Evolutionary conservation across 1,140 invertebrate genomes (phyloP).

Genomic region (Drosophila rhopaloa): DNA sequence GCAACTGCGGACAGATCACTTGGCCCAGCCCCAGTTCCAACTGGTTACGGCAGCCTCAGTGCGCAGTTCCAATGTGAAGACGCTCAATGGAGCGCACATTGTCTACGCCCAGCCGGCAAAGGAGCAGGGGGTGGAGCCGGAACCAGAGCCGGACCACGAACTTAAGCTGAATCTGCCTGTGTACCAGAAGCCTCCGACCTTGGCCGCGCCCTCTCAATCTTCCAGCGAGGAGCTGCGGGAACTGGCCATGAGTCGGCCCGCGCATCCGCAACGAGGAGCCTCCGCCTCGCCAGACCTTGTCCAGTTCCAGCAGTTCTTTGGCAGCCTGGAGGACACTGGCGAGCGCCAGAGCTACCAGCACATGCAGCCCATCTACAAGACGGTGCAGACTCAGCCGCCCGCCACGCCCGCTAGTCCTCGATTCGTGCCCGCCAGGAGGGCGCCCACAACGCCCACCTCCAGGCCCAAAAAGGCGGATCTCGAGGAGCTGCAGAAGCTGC

Average conservation of each 20-base stretch:
- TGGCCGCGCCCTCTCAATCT: conserved; percentile 7
- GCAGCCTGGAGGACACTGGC: conserved; percentile 61
- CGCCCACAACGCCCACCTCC: conserved; percentile 4
- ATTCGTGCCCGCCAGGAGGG: conserved; percentile 12
- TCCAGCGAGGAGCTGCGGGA: conserved; percentile 77
- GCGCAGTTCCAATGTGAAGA: conserved; percentile 69
- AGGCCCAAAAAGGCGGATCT: conserved; percentile 46
- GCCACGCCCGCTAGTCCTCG: background rate
- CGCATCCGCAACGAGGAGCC: conserved; percentile 44
- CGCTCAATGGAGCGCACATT: conserved; percentile 63
- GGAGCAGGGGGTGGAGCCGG: conserved; percentile 18
- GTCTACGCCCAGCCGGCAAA: conserved; percentile 64
- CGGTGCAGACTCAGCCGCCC: conserved; percentile 9
- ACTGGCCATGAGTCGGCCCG: conserved; percentile 61
- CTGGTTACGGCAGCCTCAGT: conserved; percentile 72
- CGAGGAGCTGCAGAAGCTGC: conserved; percentile 73
- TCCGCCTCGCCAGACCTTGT: conserved; percentile 36
- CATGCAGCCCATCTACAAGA: conserved; percentile 78
- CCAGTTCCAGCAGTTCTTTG: conserved; percentile 73
- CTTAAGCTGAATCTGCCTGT: conserved; percentile 67
- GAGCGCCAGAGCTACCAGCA: conserved; percentile 69
- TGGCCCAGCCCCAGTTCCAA: conserved; percentile 22
- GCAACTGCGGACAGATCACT: conserved; percentile 47
- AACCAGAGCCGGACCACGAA: conserved; percentile 29
- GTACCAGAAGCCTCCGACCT: conserved; percentile 35